A percentile compares a stretch with the other conserved stretches of the same genome.
Evolutionary conservation across 2,797 vertebrate species (phyloP).

Genomic region (Sorex maritimensis): DNA sequence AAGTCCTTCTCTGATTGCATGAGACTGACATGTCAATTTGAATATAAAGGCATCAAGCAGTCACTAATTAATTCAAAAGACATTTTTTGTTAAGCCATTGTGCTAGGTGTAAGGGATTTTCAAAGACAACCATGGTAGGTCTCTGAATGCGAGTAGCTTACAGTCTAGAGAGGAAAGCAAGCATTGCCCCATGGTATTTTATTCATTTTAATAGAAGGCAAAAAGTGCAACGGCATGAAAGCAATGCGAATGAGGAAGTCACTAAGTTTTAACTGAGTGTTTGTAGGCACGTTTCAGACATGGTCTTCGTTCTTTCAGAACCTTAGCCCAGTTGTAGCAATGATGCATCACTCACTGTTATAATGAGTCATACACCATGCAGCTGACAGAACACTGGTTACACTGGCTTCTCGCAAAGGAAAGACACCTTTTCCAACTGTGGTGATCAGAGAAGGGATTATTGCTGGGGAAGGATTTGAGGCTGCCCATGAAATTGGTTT

Average conservation of each 20-base stretch:
- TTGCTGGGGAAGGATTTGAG: not conserved
- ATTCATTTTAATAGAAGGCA: not conserved
- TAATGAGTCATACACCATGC: not conserved
- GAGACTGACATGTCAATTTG: not conserved
- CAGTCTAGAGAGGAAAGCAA: not conserved
- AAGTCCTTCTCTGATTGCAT: not conserved
- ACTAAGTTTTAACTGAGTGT: not conserved
- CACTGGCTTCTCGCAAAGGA: not conserved
- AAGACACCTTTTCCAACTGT: not conserved
- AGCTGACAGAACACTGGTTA: fast-evolving
- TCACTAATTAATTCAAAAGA: conserved; percentile 48
- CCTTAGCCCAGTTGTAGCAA: too few relatives aligned
- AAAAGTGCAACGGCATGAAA: not conserved
- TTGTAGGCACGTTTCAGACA: not conserved
- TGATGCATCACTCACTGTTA: not conserved
- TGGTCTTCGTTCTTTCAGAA: not conserved
- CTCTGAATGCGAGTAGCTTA: not conserved
- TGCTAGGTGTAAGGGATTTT: not conserved
- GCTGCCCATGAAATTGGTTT: not conserved
- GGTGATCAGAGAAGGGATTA: not conserved
- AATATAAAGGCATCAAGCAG: conserved; percentile 45
- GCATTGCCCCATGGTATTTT: not conserved
- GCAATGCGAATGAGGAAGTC: not conserved
- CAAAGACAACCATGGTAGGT: not conserved
- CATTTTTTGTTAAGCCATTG: not conserved